Evolutionary conservation across 2,797 vertebrate species (phyloP).

Genomic region (Microctenopoma lineatum): DNA sequence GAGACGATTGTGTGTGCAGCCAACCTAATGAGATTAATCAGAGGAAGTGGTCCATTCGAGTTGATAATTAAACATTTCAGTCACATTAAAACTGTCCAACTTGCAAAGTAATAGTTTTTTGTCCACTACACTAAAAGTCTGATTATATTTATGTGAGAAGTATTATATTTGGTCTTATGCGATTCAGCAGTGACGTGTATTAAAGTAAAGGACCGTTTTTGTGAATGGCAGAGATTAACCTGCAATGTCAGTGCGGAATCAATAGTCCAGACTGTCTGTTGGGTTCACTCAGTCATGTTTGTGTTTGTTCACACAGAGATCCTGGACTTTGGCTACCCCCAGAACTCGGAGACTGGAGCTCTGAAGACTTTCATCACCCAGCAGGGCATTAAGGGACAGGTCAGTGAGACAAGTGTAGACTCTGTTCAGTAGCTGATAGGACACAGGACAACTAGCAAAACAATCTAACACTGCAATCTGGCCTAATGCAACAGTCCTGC

Average conservation of each 20-base stretch:
- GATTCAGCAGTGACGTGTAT: background rate
- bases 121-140: too few species aligned
- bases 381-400: conserved; percentile 99
- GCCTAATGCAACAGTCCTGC: background rate
- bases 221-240: background rate
- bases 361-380: conserved; percentile 99
- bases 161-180: too few species aligned
- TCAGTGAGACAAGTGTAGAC: conserved; percentile 62
- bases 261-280: background rate
- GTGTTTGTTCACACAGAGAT: conserved; percentile 88
- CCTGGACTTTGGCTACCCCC: conserved; percentile 98
- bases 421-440: background rate
- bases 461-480: too few species aligned
- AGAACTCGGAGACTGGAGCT: conserved; percentile 98
- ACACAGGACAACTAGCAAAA: background rate
- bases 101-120: too few species aligned
- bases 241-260: background rate
- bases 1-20: background rate
- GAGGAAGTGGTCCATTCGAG: background rate
- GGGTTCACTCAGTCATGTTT: conserved; percentile 12
- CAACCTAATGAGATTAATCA: background rate
- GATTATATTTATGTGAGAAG: too few species aligned
- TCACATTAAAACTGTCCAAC: too few species aligned
- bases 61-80: background rate
- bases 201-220: background rate